phyloP scores from a whole-genome alignment of 2,113 vertebrate species.

The Scartelaos histophorus region DNA sequence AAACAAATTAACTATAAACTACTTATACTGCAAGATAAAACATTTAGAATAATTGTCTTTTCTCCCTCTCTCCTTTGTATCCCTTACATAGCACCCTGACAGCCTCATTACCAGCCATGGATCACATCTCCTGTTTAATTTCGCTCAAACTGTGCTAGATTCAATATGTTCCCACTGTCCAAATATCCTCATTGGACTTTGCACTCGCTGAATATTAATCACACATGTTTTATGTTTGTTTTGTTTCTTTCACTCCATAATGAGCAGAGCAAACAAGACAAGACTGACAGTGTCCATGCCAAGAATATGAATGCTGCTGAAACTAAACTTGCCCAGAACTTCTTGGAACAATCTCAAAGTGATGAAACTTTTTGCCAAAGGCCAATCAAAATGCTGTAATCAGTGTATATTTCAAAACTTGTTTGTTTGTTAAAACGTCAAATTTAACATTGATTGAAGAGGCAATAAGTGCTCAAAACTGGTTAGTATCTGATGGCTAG shows the following conservation, averaged over 20 bases:
- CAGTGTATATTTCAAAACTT: too few relatives aligned
- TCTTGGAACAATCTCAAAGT: not conserved
- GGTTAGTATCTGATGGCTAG: too few relatives aligned
- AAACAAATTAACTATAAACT: too few relatives aligned
- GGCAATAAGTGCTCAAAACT: too few relatives aligned
- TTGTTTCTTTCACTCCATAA: constrained; percentile 14
- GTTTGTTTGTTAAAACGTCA: too few relatives aligned
- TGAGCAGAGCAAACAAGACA: constrained; percentile 10
- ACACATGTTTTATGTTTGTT: constrained; percentile 9
- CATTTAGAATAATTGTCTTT: too few relatives aligned
- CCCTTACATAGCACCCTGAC: constrained; percentile 57
- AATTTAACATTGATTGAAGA: too few relatives aligned
- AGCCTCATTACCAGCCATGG: constrained; percentile 52
- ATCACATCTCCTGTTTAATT: not conserved
- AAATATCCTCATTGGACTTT: constrained; percentile 15
- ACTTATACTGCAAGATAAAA: too few relatives aligned
- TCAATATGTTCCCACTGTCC: constrained; percentile 1
- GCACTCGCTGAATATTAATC: constrained; percentile 16
- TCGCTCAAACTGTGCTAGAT: not conserved
- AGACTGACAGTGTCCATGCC: not conserved
- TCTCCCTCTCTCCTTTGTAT: too few relatives aligned
- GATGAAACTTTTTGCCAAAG: not conserved
- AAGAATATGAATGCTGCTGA: constrained; percentile 13
- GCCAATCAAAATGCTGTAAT: not conserved
- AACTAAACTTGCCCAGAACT: not conserved